These are phyloP conservation scores for Brachypodius melanocephalos DNA, from an alignment of 2,113 vertebrate genomes.

Conservation along the genomic window DNA sequence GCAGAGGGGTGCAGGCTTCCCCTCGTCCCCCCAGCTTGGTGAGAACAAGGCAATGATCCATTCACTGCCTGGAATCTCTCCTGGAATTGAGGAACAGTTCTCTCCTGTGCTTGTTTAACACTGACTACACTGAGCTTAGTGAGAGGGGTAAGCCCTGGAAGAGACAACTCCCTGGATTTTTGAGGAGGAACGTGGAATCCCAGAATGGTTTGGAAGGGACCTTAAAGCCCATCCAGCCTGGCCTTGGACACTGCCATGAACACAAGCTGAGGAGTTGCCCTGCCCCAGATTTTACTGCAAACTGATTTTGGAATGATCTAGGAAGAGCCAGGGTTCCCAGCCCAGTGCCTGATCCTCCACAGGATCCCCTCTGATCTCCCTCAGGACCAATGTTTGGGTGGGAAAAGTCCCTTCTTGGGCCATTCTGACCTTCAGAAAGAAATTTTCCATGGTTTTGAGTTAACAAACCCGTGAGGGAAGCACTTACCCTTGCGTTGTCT, in stretches of 20 bases:
- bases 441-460: accelerated
- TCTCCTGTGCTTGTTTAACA: not conserved
- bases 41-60: not conserved
- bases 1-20: not conserved
- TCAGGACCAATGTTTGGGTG: not conserved
- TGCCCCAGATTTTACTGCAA: not conserved
- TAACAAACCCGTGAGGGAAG: not conserved
- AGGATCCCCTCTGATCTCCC: not conserved
- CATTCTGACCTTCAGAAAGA: not conserved
- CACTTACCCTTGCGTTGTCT: not conserved
- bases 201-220: not conserved
- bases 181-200: not conserved
- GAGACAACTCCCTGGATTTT: not conserved
- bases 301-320: not conserved
- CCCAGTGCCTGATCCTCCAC: not conserved
- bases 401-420: no score
- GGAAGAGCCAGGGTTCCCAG: not conserved
- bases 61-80: not conserved
- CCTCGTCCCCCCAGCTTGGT: not conserved
- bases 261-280: not conserved
- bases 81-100: not conserved
- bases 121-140: not conserved
- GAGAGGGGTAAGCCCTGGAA: not conserved
- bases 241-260: not conserved
- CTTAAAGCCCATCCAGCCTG: not conserved